Conservation (phyloP, 2,797 vertebrate species). For the Microctenopoma lineatum region DNA sequence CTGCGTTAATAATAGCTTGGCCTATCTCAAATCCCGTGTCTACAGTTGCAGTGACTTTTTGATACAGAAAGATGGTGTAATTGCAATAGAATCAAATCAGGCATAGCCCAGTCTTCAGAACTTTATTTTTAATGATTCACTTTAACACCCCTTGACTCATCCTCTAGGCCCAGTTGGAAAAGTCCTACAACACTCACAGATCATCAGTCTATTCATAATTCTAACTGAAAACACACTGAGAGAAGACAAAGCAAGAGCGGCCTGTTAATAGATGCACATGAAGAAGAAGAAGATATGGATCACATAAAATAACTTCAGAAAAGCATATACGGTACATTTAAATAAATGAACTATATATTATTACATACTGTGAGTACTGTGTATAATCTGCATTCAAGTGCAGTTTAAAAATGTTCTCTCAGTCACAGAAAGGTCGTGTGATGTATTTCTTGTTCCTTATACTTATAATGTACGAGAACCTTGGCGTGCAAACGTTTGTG, state of each 20-base stretch:
- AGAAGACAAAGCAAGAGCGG: not conserved
- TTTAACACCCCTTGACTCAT: slow-evolving; percentile 11
- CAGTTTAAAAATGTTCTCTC: too few species aligned
- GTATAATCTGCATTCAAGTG: too few species aligned
- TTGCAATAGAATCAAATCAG: slow-evolving; percentile 30
- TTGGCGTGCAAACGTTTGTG: too few species aligned
- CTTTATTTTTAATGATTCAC: slow-evolving; percentile 18
- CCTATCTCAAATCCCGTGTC: slow-evolving; percentile 39
- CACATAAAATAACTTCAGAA: too few species aligned
- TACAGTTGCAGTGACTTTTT: slow-evolving; percentile 21
- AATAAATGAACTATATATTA: too few species aligned
- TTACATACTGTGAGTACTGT: too few species aligned
- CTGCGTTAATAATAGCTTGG: slow-evolving; percentile 66
- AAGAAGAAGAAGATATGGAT: too few species aligned
- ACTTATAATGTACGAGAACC: too few species aligned
- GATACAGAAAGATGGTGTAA: slow-evolving; percentile 8
- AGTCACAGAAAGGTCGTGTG: too few species aligned
- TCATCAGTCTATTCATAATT: slow-evolving; percentile 16
- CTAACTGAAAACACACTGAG: slow-evolving; percentile 5
- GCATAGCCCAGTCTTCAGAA: not conserved
- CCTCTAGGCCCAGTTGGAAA: slow-evolving; percentile 1
- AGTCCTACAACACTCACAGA: not conserved
- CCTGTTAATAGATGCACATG: too few species aligned
- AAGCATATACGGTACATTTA: too few species aligned
- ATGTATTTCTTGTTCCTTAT: too few species aligned